These are phyloP conservation scores for Sylvilagus floridanus DNA, from an alignment of 2,797 vertebrate species.

Conservation along the genomic window DNA sequence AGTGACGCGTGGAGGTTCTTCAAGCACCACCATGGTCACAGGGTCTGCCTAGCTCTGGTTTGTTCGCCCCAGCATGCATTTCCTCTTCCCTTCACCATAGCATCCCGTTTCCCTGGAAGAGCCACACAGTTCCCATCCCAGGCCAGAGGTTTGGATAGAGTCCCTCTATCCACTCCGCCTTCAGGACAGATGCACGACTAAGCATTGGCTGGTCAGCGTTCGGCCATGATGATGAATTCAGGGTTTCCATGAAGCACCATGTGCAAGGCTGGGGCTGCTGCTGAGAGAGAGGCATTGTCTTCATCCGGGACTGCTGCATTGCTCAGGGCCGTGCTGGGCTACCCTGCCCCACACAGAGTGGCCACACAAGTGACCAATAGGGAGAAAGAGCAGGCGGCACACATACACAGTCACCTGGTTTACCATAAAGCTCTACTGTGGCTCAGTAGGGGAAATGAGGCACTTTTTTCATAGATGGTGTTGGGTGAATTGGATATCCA, in stretches of 20 bases:
- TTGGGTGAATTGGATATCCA: slow-evolving; percentile 1
- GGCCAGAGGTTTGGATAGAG: not conserved
- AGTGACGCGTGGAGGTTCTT: not conserved
- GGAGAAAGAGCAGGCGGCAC: not conserved
- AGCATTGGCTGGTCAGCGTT: not conserved
- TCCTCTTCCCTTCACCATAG: not conserved
- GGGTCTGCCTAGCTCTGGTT: not conserved
- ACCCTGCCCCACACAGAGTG: not conserved
- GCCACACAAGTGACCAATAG: not conserved
- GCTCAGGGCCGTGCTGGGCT: not conserved
- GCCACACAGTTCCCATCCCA: not conserved
- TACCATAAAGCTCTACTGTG: not conserved
- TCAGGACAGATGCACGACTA: not conserved
- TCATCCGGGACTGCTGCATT: not conserved
- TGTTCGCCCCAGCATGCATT: no score
- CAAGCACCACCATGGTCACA: no score
- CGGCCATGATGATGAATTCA: not conserved
- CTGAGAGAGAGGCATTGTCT: not conserved
- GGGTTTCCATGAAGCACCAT: not conserved
- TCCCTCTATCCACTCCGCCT: not conserved
- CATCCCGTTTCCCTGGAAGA: not conserved
- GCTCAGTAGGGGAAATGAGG: not conserved
- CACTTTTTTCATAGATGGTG: not conserved
- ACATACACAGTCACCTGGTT: not conserved
- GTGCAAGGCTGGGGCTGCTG: no score